phyloP scores from a whole-genome alignment of 2,113 vertebrate genomes.

The Ageneiosus marmoratus region DNA sequence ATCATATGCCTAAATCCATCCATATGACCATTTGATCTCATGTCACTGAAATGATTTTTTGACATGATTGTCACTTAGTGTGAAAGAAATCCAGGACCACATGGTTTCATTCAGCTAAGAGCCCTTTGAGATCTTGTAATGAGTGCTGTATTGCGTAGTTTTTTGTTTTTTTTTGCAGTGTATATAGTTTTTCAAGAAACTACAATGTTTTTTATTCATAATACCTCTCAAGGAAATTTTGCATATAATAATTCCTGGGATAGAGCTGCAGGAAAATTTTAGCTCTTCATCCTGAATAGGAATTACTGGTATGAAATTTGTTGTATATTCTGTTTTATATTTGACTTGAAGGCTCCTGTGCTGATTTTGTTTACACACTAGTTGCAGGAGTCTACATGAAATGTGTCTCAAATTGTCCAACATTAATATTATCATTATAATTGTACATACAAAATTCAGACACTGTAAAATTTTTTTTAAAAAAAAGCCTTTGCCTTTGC shows the following conservation, averaged over 20 bases:
- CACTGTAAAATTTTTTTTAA: not conserved
- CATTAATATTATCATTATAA: not conserved
- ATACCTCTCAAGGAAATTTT: not conserved
- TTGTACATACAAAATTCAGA: not conserved
- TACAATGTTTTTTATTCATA: not conserved
- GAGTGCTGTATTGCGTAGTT: not conserved
- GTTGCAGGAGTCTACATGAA: not conserved
- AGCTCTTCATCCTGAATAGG: not conserved
- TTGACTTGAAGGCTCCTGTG: not conserved
- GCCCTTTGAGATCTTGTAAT: not conserved
- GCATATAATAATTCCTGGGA: not conserved
- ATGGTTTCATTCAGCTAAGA: slow-evolving; percentile 2
- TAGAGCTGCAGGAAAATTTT: not conserved
- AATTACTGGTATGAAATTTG: not conserved
- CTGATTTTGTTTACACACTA: not conserved
- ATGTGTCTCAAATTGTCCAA: not conserved
- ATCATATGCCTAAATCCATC: not conserved
- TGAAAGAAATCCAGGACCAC: not conserved
- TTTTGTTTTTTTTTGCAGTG: not conserved
- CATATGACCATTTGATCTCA: not conserved
- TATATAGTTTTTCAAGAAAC: not conserved
- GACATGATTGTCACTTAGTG: not conserved
- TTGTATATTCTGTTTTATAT: not conserved
- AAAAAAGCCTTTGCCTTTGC: too few species aligned
- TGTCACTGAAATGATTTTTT: not conserved